Evolutionary conservation across 2,888 invertebrate species (phyloP).

Genomic region (Torymus auratus): DNA sequence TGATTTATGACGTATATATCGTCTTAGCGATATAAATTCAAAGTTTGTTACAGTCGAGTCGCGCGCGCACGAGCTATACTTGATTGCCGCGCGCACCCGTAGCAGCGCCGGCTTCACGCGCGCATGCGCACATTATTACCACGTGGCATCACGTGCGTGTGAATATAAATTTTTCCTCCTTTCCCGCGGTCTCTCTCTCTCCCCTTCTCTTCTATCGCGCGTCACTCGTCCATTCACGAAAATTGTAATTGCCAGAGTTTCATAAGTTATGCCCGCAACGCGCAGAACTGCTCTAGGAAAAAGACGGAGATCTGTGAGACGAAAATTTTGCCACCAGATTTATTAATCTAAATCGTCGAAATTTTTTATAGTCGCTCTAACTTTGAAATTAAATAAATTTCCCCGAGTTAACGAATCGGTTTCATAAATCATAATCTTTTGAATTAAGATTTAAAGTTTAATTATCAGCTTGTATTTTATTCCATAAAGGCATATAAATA

Average conservation of each 20-base stretch:
- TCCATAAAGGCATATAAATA: neutral
- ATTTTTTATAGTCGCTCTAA: neutral
- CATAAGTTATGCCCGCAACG: slow-evolving; percentile 25
- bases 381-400: slow-evolving; percentile 22
- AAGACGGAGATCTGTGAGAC: slow-evolving; percentile 8
- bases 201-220: neutral
- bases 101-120: neutral
- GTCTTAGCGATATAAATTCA: slow-evolving; percentile 72
- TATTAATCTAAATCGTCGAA: neutral
- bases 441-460: neutral
- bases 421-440: too few relatives aligned
- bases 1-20: slow-evolving; percentile 72
- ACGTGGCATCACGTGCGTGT: slow-evolving; percentile 48
- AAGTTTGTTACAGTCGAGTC: slow-evolving; percentile 62
- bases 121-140: slow-evolving; percentile 39
- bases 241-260: slow-evolving; percentile 48
- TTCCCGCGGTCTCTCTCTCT: slow-evolving; percentile 6
- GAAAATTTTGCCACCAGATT: slow-evolving; percentile 15
- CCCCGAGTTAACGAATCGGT: neutral
- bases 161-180: slow-evolving; percentile 44
- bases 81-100: slow-evolving; percentile 15
- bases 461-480: neutral
- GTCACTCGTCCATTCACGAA: slow-evolving; percentile 4
- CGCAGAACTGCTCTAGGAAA: neutral
- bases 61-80: neutral